These are phyloP conservation scores for Brachionus rubens DNA, from an alignment of 1,140 invertebrate genomes.

Conservation along the genomic window DNA sequence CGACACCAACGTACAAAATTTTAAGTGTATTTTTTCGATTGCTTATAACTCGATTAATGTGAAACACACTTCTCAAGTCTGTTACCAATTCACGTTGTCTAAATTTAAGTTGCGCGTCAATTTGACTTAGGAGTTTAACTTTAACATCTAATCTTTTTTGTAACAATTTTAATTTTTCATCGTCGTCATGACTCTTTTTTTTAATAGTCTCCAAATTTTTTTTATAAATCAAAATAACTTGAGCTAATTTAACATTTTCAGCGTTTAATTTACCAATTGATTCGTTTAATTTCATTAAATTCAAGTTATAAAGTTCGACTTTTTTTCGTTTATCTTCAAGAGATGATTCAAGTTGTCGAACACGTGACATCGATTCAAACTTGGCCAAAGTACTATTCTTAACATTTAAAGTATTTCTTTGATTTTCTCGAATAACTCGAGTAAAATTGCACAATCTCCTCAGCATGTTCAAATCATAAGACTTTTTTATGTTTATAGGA, in stretches of 20 bases:
- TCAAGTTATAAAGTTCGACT: neutral
- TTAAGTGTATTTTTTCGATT: neutral
- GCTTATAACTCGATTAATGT: neutral
- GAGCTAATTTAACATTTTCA: neutral
- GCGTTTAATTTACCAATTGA: constrained; percentile 8
- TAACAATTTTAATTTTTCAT: neutral
- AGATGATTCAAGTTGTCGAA: neutral
- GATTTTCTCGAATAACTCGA: constrained; percentile 18
- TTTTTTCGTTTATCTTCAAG: neutral
- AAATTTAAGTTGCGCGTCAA: neutral
- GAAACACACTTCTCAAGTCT: constrained; percentile 2
- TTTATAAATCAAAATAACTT: neutral
- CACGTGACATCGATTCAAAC: neutral
- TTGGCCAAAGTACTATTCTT: neutral
- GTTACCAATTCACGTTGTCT: neutral
- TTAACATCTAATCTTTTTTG: neutral
- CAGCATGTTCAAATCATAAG: constrained; percentile 31
- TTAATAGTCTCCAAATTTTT: neutral
- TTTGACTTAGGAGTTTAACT: neutral
- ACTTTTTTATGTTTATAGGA: constrained; percentile 7
- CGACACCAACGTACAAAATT: neutral
- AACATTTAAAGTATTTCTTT: neutral
- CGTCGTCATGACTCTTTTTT: neutral
- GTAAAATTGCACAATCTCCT: neutral
- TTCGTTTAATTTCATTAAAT: neutral